Evolutionary conservation across 2,888 invertebrate genomes (phyloP), one percentile per base, ranked within the genome.

Genomic region (Phortica okadai): DNA sequence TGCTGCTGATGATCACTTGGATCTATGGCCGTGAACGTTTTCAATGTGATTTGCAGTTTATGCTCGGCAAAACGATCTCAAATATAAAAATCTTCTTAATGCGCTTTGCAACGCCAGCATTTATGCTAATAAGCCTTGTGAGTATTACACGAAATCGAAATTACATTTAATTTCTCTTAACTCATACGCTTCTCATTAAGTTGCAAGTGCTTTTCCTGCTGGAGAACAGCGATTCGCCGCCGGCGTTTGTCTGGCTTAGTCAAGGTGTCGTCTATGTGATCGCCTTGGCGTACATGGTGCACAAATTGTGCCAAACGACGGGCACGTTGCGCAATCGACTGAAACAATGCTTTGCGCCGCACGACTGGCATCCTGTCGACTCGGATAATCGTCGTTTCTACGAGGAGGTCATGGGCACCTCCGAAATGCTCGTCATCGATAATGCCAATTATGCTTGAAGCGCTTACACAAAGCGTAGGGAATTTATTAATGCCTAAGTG

Each of bases 1-100:
- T 98, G 91, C 93, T 97, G 11, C 89, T 95, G 66, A 95, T 96
- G 59, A 94, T 97, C 11, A 95, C 95, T 1, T 97, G 97, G 95
- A 94, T 95, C 50, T 97, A 97, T 88, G 97, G 97, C 79, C 92
- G 93, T 8, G 91, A 92, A 16, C 93, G 93, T 77, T 93, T 95
- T 75, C 93, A 93, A 70, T 91, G 93, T 33, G 96, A 96, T 86
- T 90, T 96, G 0, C 93, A 94, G 83, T 95, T 95, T 89, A 96
- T 96, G 96, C 93, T 94, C 2, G 93, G 94, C 11, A 92, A 93
- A 81, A 94, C 94, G 73, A 90, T 96, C 73, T 89, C 90, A 73
- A 92, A 92, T 78, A 92, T 92, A 75, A 89, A 89, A 81, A 90
- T 91, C 70, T 89, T 88, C 75, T 74, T 86, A 21, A 87, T 91